Conservation (phyloP, 2,888 invertebrate species). For the Bimastos eiseni region DNA sequence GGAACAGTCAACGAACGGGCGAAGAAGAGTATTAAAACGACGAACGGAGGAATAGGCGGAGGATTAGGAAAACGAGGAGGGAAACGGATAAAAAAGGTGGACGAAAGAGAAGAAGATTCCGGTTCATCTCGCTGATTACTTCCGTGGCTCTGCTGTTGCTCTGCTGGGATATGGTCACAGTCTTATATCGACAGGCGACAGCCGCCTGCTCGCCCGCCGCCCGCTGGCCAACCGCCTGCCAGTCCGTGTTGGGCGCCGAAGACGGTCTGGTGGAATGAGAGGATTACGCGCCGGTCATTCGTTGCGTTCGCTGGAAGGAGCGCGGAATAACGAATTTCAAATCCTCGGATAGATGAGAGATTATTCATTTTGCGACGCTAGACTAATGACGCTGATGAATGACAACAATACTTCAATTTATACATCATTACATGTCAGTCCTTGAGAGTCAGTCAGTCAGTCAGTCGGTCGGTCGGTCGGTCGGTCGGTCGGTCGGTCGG, state of each 20-base stretch:
- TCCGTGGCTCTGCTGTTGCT: neutral
- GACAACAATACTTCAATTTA: constrained; percentile 13
- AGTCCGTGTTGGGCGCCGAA: neutral
- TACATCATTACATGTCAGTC: neutral
- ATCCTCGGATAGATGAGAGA: neutral
- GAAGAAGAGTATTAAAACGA: neutral
- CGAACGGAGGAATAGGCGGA: neutral
- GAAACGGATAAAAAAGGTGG: neutral
- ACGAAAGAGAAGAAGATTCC: neutral
- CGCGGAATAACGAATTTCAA: neutral
- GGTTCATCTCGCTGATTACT: neutral
- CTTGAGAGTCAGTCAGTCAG: neutral
- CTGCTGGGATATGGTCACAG: neutral
- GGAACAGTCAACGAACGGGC: neutral
- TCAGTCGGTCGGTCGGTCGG: too few relatives aligned
- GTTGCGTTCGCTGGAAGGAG: neutral
- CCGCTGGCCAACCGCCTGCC: neutral
- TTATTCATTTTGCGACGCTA: neutral
- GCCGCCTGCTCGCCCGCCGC: neutral
- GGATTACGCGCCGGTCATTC: neutral
- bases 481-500: too few relatives aligned
- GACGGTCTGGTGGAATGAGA: neutral
- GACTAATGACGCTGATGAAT: neutral
- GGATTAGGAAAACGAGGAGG: neutral
- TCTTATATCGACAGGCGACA: neutral